Base-by-base conservation (phyloP, 2,888 invertebrate species). In the Tiphia femorata region DNA sequence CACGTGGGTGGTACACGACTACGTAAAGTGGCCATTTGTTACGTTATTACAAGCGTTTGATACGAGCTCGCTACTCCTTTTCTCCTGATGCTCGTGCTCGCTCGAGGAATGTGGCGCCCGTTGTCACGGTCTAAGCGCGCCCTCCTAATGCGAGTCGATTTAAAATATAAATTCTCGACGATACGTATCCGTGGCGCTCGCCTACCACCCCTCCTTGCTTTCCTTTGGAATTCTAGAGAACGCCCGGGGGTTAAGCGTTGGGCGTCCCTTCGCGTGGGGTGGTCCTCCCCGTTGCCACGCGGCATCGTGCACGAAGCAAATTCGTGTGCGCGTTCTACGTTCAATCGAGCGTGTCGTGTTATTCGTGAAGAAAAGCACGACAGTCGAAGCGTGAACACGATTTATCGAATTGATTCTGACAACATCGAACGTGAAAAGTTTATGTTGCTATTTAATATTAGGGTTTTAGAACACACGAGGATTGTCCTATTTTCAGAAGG, bases 1-100 rank as follows among this genome's bases (percentile, higher is more conserved):
- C 43, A n/a, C n/a, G 57, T 61, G 29, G 67, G 62, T 67, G 64
- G 67, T 57, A n/a, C n/a, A n/a, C 63, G 63, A 58, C 68, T n/a
- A 64, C 65, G 72, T 73, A 77, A 79, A 79, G 77, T 79, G 77
- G 76, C 77, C 69, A 78, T 79, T 79, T 77, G 78, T 78, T 75
- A 78, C 70, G 74, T 79, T 76, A 79, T 79, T 78, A 78, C 76
- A 67, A 66, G 62, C 73, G 72, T 78, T 75, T 79, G 79, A 79
- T 78, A 75, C 72, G 70, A 61, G 56, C 57, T 62, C 61, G 56
- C 58, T 64, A n/a, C 62, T 49, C 37, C 55, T 35, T 50, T 49
- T 47, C 55, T 37, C 56, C 47, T 40, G 25, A 27, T 7, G 43
- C 44, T 58, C 62, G 61, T n/a, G n/a, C n/a, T 57, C 56, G n/a